A percentile compares a stretch with the other conserved stretches of the same genome.
Conservation (phyloP, 2,888 invertebrate species). For the Cheilosia vernalis region DNA sequence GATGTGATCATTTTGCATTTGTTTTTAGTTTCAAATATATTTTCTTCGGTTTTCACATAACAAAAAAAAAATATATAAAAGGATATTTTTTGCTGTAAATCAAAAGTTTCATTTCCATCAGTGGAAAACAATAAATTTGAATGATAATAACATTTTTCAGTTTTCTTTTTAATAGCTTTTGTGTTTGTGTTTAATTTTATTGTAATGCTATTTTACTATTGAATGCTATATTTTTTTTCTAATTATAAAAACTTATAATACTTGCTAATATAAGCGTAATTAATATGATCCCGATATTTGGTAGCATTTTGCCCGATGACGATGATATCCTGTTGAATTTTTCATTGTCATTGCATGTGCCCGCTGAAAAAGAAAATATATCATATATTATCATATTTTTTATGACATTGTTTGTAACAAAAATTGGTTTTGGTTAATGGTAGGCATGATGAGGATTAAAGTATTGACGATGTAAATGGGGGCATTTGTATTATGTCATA, state of each 20-base stretch:
- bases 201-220: conserved; percentile 57
- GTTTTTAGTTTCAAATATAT: conserved; percentile 52
- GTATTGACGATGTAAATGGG: neutral
- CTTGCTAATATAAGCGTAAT: conserved; percentile 70
- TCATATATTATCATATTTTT: too few species aligned
- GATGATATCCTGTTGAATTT: conserved; percentile 75
- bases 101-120: neutral
- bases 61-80: neutral
- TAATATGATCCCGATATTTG: conserved; percentile 64
- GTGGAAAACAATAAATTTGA: conserved; percentile 32
- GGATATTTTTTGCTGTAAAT: conserved; percentile 27
- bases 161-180: conserved; percentile 33
- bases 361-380: conserved; percentile 65
- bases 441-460: conserved; percentile 22
- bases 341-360: conserved; percentile 68
- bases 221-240: conserved; percentile 40
- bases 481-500: conserved; percentile 32
- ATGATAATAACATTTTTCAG: conserved; percentile 27
- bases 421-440: conserved; percentile 16
- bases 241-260: conserved; percentile 68
- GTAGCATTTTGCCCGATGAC: conserved; percentile 60
- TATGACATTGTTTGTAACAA: neutral
- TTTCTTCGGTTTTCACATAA: conserved; percentile 36
- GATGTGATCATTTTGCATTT: conserved; percentile 54
- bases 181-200: conserved; percentile 50